Evolutionary conservation across 2,797 vertebrate species (phyloP), one percentile per base, ranked within the genome.

Genomic region (Heliangelus exortis): DNA sequence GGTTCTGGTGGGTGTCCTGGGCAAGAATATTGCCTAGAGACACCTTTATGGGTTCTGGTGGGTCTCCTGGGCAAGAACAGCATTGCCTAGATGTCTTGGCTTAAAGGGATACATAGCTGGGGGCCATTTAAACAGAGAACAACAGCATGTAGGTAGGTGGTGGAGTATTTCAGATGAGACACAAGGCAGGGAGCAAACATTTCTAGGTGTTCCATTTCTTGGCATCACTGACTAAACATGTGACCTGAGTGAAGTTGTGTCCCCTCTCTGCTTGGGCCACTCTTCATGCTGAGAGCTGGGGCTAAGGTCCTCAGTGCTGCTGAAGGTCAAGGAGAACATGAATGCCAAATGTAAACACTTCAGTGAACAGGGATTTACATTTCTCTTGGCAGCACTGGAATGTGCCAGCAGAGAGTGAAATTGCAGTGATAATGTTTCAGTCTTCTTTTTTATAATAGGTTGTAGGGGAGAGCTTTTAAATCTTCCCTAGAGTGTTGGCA

Each of bases 181-280:
- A 2, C 6, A 17, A 68, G 50, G 15, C 51, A 55, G 36, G 26
- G 22, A 50, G 23, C 26, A 13, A 51, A 18, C 3, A 3, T 29
- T 59, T 25, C 13, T 3, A 5, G 25, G 8, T 51, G 36, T 25
- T 16, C 29, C 5, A 0, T 54, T 85, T 33, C n/a, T 59, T 6
- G 8, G 36, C 18, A 15, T 31, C 2, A 1, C 6, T 18, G 12
- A 7, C 29, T 26, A 2, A 3, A 21, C 0, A 0, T 7, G 14
- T 26, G 7, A 36, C 54, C 22, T 15, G 26, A 21, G 45, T 23
- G 39, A 33, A 47, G 26, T 4, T 23, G 7, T 62, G 43, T 63
- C 31, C 39, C 10, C 10, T 12, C 53, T 33, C 50, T 51, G 33
- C 68, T 61, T 45, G 29, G 33, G 19, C 63, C 1, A 0, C 28